A percentile compares a stretch with the other conserved stretches of the same genome.
These are phyloP conservation scores for Hermaeophaga mercurialis DNA, from an alignment of 2,888 invertebrate genomes.

Conservation along the genomic window DNA sequence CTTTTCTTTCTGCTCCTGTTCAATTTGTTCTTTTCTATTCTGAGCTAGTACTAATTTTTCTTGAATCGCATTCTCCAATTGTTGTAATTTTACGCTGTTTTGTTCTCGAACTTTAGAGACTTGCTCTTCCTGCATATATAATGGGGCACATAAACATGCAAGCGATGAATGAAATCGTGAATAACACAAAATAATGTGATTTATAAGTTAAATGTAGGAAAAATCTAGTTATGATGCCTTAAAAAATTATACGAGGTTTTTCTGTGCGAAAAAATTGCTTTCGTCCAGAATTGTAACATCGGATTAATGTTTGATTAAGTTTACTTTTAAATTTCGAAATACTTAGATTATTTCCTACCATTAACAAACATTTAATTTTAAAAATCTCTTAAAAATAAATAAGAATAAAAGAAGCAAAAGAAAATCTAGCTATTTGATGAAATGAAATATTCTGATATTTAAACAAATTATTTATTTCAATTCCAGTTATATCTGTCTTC, in stretches of 20 bases:
- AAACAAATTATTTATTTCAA: too few relatives aligned
- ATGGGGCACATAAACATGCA: conserved; percentile 48
- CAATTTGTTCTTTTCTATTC: conserved; percentile 73
- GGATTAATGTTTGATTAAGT: too few relatives aligned
- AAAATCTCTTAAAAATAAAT: conserved; percentile 5
- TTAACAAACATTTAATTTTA: conserved; percentile 1
- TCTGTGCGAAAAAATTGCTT: too few relatives aligned
- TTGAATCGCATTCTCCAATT: conserved; percentile 72
- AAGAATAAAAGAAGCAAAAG: not conserved
- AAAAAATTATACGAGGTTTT: too few relatives aligned
- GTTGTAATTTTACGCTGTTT: conserved; percentile 70
- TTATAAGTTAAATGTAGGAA: conserved; percentile 25
- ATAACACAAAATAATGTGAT: conserved; percentile 30
- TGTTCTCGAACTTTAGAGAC: conserved; percentile 72
- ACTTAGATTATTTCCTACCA: too few relatives aligned
- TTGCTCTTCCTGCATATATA: conserved; percentile 69
- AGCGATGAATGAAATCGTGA: conserved; percentile 40
- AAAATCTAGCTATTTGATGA: too few relatives aligned
- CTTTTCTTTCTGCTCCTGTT: conserved; percentile 78
- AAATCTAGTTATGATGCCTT: too few relatives aligned
- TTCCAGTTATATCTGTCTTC: too few relatives aligned
- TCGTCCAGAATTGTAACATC: too few relatives aligned
- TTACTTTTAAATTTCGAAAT: too few relatives aligned
- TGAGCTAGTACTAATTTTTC: conserved; percentile 71
- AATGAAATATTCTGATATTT: not conserved